Evolutionary conservation across 2,113 vertebrate species (phyloP), one percentile per base, ranked within the genome.

Genomic region (Aegypius monachus): DNA sequence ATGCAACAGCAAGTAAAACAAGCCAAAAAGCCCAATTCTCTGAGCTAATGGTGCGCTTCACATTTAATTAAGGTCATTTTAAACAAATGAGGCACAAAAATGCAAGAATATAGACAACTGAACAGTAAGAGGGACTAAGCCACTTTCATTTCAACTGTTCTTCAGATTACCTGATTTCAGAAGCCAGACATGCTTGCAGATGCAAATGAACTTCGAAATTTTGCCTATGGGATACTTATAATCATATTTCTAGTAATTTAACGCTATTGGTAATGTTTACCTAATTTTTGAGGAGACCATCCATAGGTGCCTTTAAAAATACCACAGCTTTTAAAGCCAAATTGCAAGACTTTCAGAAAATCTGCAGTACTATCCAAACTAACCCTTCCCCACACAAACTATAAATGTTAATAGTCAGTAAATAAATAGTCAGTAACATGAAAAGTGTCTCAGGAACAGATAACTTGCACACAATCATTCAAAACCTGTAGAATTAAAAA

Each of bases 11-110:
- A 95, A 72, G 65, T 50, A 40, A 92, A 94, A 87, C 27, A 81
- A 90, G 92, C 78, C 71, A 72, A 94, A 95, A 86, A 81, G 22
- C 21, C n/a, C 52, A 86, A 40, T 86, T 78, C 85, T 77, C 59
- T 67, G 16, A 88, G 58, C 40, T 85, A 80, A 62, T 3, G 67
- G 20, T 32, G 31, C 29, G 34, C 31, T 81, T 62, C 61, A 56
- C 3, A 17, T 32, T 90, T 81, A 85, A 88, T 83, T 92, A 88
- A 63, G 72, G 42, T 47, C 8, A 88, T 88, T 92, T 93, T 81
- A 91, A 97, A 93, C n/a, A 95, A 90, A 86, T 18, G 32, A 90
- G 42, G 52, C 85, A 88, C 47, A 83, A 78, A 93, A 93, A 31
- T 19, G 19, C 21, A 72, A 58, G 20, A 90, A 84, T 56, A 81